phyloP scores from a whole-genome alignment of 2,888 invertebrate species.

The Tipula lateralis region DNA sequence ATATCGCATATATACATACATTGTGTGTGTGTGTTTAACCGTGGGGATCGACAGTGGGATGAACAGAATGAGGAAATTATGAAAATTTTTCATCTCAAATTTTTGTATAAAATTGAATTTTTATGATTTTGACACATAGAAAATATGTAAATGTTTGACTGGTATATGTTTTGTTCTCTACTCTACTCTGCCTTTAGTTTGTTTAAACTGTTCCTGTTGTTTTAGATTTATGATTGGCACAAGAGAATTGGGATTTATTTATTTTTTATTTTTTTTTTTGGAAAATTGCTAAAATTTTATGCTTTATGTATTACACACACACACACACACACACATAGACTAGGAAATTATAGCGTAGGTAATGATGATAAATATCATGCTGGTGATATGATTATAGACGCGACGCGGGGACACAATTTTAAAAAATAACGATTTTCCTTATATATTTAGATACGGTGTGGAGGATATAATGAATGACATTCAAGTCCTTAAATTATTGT shows the following conservation, averaged over 20 bases:
- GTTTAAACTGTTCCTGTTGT: constrained; percentile 15
- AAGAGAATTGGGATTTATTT: constrained; percentile 11
- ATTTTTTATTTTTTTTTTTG: neutral
- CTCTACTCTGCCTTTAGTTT: neutral
- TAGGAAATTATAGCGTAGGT: neutral
- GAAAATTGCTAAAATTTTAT: neutral
- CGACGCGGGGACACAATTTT: neutral
- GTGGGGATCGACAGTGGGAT: constrained; percentile 5
- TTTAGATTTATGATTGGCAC: constrained; percentile 24
- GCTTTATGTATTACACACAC: neutral
- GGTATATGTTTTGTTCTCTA: neutral
- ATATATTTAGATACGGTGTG: no score
- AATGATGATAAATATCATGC: constrained; percentile 19
- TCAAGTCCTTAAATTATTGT: neutral
- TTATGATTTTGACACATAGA: constrained; percentile 24
- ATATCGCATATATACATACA: neutral
- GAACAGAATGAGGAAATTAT: neutral
- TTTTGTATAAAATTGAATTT: constrained; percentile 19
- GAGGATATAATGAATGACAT: neutral
- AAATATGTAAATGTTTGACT: constrained; percentile 24
- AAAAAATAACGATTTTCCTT: neutral
- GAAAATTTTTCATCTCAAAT: constrained; percentile 15
- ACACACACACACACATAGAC: no score
- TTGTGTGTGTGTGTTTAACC: neutral
- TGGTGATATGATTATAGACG: neutral